Percentiles rank a stretch among this genome's conserved stretches.
phyloP scores from a whole-genome alignment of 2,888 invertebrate species.

The Cylloceria caligata region DNA sequence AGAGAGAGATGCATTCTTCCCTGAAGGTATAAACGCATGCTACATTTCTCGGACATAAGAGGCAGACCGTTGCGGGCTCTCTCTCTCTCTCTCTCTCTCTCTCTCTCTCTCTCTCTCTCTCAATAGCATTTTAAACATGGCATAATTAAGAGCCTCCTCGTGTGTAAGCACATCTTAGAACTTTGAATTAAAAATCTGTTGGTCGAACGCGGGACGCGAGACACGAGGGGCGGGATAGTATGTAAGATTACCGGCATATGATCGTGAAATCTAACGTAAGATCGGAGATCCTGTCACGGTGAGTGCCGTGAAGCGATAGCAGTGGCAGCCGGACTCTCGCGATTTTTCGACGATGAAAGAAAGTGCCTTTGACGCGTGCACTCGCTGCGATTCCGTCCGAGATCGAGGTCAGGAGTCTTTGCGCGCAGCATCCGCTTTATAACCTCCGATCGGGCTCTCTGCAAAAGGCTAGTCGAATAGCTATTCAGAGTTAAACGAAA shows the following conservation, averaged over 20 bases:
- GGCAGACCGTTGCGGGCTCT: slow-evolving; percentile 1
- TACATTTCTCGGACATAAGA: slow-evolving; percentile 29
- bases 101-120: no score
- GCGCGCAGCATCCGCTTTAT: slow-evolving; percentile 69
- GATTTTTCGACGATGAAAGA: slow-evolving; percentile 71
- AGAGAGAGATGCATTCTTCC: slow-evolving; percentile 13
- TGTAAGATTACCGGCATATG: not conserved
- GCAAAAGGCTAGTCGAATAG: slow-evolving; percentile 34
- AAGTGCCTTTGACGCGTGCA: slow-evolving; percentile 72
- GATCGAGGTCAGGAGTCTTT: slow-evolving; percentile 75
- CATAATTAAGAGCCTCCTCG: slow-evolving; percentile 16
- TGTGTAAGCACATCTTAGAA: slow-evolving; percentile 7
- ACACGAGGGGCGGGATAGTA: not conserved
- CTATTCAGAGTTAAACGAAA: slow-evolving; percentile 17
- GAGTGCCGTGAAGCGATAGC: slow-evolving; percentile 48
- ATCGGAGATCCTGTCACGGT: slow-evolving; percentile 47
- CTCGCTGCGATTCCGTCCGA: slow-evolving; percentile 59
- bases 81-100: not conserved
- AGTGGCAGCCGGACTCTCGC: slow-evolving; percentile 66
- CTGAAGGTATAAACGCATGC: slow-evolving; percentile 27
- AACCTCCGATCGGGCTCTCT: slow-evolving; percentile 66
- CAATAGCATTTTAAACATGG: slow-evolving; percentile 10
- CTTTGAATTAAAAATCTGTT: slow-evolving; percentile 30
- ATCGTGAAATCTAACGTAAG: slow-evolving; percentile 32
- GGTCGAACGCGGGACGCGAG: slow-evolving; percentile 7